phyloP scores from a whole-genome alignment of 1,140 invertebrate species.

The Drosophila triauraria region DNA sequence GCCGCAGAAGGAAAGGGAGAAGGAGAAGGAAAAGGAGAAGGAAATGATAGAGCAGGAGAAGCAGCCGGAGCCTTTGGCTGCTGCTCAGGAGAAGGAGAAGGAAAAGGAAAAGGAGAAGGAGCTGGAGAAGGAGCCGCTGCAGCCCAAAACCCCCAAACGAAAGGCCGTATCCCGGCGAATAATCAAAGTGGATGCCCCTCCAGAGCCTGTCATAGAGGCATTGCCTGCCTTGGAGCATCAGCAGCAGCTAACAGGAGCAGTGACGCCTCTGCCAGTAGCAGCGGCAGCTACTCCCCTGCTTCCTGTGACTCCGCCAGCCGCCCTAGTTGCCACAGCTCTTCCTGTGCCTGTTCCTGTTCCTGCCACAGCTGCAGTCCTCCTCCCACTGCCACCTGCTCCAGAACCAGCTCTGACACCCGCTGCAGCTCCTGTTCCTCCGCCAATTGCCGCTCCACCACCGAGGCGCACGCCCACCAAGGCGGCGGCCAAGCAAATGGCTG shows the following conservation, averaged over 20 bases:
- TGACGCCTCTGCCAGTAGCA: not conserved
- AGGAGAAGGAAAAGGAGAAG: not conserved
- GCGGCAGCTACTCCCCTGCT: not conserved
- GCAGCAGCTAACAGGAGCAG: not conserved
- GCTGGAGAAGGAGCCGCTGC: conserved; percentile 17
- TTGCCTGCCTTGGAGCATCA: too few relatives aligned
- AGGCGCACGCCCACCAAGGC: conserved; percentile 67
- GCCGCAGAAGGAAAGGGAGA: not conserved
- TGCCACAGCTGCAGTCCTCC: conserved; percentile 1
- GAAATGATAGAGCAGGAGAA: not conserved
- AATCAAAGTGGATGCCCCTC: conserved; percentile 58
- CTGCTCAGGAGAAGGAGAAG: conserved; percentile 3
- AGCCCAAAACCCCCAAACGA: conserved; percentile 73
- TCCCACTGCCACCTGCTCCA: not conserved
- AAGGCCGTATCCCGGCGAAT: conserved; percentile 74
- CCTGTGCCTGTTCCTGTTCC: not conserved
- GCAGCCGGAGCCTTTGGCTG: conserved; percentile 1
- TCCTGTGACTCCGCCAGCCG: not conserved
- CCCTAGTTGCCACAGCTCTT: not conserved
- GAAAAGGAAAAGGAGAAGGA: not conserved
- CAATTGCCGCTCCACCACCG: conserved; percentile 3
- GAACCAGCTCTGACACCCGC: not conserved
- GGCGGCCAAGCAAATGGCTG: conserved; percentile 62
- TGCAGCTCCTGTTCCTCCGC: not conserved
- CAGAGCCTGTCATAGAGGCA: not conserved